Evolutionary conservation across 2,888 invertebrate species (phyloP).

Genomic region (Isoperla grammatica): DNA sequence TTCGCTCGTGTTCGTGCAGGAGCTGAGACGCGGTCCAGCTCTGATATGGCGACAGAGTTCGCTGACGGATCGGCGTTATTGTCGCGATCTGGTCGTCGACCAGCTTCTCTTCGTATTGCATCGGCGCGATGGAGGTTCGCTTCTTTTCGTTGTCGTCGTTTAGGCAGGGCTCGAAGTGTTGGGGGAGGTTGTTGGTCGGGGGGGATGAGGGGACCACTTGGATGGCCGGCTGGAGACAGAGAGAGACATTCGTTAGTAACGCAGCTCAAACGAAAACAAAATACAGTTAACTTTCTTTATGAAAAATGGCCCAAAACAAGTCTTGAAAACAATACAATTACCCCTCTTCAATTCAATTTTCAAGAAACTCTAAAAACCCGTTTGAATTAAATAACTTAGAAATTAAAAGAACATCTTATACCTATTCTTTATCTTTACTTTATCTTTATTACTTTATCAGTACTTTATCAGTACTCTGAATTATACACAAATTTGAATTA

Average conservation of each 20-base stretch:
- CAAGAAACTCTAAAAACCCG: too few relatives aligned
- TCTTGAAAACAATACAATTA: too few relatives aligned
- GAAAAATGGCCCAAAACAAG: too few relatives aligned
- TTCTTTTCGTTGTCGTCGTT: conserved; percentile 46
- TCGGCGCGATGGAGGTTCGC: conserved; percentile 46
- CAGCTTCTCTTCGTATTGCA: conserved; percentile 45
- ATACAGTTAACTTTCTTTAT: too few relatives aligned
- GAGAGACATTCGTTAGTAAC: background rate
- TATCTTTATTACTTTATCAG: too few relatives aligned
- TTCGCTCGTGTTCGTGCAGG: conserved; percentile 52
- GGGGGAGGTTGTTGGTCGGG: conserved; percentile 10
- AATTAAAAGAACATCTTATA: too few relatives aligned
- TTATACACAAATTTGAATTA: too few relatives aligned
- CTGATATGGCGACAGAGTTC: conserved; percentile 50
- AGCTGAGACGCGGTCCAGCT: conserved; percentile 57
- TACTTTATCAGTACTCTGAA: too few relatives aligned
- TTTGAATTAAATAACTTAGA: too few relatives aligned
- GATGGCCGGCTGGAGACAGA: background rate
- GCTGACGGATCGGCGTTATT: conserved; percentile 38
- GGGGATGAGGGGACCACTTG: conserved; percentile 6
- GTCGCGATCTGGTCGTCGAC: conserved; percentile 28
- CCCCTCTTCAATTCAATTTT: too few relatives aligned
- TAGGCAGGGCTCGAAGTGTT: conserved; percentile 36
- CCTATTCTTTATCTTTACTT: too few relatives aligned
- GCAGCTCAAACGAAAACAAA: too few relatives aligned